phyloP scores from a whole-genome alignment of 2,888 invertebrate species.

The Drosophila maculinotata region DNA sequence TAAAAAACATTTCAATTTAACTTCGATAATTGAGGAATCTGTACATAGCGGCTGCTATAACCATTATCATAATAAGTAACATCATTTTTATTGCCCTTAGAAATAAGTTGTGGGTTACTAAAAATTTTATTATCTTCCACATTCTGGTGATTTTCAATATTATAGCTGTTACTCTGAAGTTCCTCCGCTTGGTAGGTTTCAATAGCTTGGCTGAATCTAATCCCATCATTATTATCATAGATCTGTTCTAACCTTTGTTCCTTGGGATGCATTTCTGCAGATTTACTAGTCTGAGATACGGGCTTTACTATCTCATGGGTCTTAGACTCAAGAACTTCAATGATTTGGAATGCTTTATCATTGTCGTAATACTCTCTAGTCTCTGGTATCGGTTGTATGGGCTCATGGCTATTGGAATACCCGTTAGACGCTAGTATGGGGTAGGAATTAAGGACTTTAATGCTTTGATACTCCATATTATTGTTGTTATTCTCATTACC shows the following conservation, averaged over 20 bases:
- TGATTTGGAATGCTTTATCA: too few species aligned
- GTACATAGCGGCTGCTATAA: slow-evolving; percentile 1
- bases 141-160: neutral
- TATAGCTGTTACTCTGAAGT: neutral
- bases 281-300: neutral
- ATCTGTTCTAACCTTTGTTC: neutral
- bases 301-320: neutral
- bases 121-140: neutral
- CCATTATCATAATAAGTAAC: neutral
- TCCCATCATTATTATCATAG: neutral
- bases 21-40: neutral
- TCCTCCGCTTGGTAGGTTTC: neutral
- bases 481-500: too few species aligned
- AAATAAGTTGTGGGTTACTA: neutral
- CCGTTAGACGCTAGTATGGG: too few species aligned
- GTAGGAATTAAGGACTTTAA: too few species aligned
- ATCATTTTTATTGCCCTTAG: neutral
- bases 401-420: too few species aligned
- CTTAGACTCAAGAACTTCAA: too few species aligned
- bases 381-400: too few species aligned
- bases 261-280: neutral
- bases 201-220: neutral
- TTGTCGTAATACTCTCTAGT: too few species aligned
- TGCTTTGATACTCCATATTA: too few species aligned
- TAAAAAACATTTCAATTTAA: neutral